Base-by-base conservation (phyloP, 2,113 vertebrate species). In the Ginglymostoma cirratum region DNA sequence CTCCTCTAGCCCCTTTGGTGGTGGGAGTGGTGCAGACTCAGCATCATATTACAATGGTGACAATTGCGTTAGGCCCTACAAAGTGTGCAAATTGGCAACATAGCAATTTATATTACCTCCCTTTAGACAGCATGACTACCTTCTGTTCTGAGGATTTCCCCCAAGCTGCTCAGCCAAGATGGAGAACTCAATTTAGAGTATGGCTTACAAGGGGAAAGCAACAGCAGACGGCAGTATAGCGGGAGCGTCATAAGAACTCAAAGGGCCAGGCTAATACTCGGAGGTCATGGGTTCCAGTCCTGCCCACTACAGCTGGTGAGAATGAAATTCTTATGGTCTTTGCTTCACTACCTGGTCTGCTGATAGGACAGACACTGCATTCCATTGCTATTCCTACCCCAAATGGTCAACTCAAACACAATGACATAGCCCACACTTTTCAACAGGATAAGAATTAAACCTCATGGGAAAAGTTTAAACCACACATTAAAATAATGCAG, bases 31-130 rank as follows among this genome's bases (percentile, higher is more conserved):
- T 34, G 10, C 14, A n/a, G 12, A 17, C 34, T 34, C 76, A 80
- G 76, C 76, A 34, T 14, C 76, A n/a, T 38, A 14, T 97, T 96
- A 98, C 98, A 17, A n/a, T 4, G 15, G 76, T 17, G 34, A 38
- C 34, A 80, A 7, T 17, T n/a, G n/a, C n/a, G 10, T n/a, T 14
- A 80, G 34, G 10, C 14, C 12, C 14, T 17, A n/a, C 12, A 38
- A 38, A 80, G 27, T 80, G 34, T 80, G 34, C 30, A n/a, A 78
- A 30, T 76, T 34, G 72, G 30, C 8, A 30, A 76, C 72, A 12
- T 12, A 10, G 30, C 76, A 78, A n/a, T n/a, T 78, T 78, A 3
- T 6, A 34, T n/a, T n/a, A 10, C 34, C 34, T 78, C n/a, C 7
- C 34, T n/a, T 78, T 55, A 12, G 34, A n/a, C 34, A 10, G n/a